These are phyloP conservation scores for Hofmannophila pseudospretella DNA, from an alignment of 2,888 invertebrate genomes.

Conservation along the genomic window DNA sequence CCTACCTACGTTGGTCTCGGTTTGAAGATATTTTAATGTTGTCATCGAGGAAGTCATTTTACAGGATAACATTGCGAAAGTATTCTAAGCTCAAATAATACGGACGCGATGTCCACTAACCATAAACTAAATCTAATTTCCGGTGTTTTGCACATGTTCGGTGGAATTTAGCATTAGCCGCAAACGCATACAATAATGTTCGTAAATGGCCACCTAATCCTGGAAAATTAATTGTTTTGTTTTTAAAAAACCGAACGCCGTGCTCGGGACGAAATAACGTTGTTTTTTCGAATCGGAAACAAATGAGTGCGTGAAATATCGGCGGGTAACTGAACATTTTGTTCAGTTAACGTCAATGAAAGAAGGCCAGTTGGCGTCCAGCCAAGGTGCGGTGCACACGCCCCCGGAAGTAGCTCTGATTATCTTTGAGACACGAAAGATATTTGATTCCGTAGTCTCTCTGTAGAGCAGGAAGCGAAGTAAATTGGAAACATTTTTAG, in stretches of 20 bases:
- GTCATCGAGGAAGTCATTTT: neutral
- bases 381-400: constrained; percentile 49
- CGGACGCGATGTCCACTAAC: too few relatives aligned
- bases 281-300: constrained; percentile 36
- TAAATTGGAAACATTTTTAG: too few relatives aligned
- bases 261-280: constrained; percentile 21
- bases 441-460: constrained; percentile 16
- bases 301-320: constrained; percentile 43
- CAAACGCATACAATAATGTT: too few relatives aligned
- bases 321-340: constrained; percentile 40
- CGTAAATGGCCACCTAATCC: constrained; percentile 19
- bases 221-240: constrained; percentile 32
- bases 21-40: neutral
- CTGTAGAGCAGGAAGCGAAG: too few relatives aligned
- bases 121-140: too few relatives aligned
- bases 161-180: too few relatives aligned
- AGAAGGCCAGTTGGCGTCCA: constrained; percentile 55
- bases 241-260: constrained; percentile 25
- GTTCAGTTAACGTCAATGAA: constrained; percentile 41
- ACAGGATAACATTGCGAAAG: too few relatives aligned
- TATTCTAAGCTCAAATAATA: too few relatives aligned
- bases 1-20: too few relatives aligned
- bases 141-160: too few relatives aligned
- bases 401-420: constrained; percentile 53
- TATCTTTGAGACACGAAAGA: constrained; percentile 32